Base-by-base conservation (phyloP, 2,113 vertebrate genomes). In the Shinisaurus crocodilurus region DNA sequence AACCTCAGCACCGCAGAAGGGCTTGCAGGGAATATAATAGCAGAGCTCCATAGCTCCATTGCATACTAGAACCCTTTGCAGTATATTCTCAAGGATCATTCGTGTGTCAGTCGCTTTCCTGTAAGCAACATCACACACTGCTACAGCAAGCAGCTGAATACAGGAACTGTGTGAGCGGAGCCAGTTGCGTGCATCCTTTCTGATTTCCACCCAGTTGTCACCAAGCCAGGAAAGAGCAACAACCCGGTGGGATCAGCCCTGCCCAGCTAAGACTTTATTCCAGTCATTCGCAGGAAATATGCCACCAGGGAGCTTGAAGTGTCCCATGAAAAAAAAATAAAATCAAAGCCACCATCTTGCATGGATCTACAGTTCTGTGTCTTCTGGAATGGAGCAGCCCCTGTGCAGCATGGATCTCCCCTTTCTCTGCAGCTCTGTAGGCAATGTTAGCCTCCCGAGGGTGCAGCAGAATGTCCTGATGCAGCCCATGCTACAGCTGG, bases 1-100 rank as follows among this genome's bases (percentile, higher is more conserved):
- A 92, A 94, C 75, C 74, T 91, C 92, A 97, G 89, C 80, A 91
- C 91, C 95, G 93, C 72, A 95, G 88, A 95, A 93, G 29, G 63
- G 87, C 91, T 86, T 60, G 54, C 89, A n/a, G n/a, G 65, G 8
- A 25, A 20, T 23, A 32, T 20, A 86, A 91, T 83, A 84, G 82
- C 25, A 88, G 77, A 92, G 76, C 43, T 91, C 87, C 86, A 90
- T 83, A 92, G 48, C 40, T 76, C 37, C 85, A 92, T 32, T 10
- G 88, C 89, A 91, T 25, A 81, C 86, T 0, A 67, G 16, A 85
- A 75, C 94, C 43, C 82, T 45, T 45, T 65, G 34, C 43, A 77
- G 43, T 43, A 48, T 69, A 37, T 45, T 23, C 15, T 12, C 18
- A 7, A 50, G 25, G 34, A 16, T 43, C 23, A 76, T 27, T 54